Percentiles rank a stretch among this genome's conserved stretches.
These are phyloP conservation scores for Labroides dimidiatus DNA, from an alignment of 2,797 vertebrate genomes.

Conservation along the genomic window DNA sequence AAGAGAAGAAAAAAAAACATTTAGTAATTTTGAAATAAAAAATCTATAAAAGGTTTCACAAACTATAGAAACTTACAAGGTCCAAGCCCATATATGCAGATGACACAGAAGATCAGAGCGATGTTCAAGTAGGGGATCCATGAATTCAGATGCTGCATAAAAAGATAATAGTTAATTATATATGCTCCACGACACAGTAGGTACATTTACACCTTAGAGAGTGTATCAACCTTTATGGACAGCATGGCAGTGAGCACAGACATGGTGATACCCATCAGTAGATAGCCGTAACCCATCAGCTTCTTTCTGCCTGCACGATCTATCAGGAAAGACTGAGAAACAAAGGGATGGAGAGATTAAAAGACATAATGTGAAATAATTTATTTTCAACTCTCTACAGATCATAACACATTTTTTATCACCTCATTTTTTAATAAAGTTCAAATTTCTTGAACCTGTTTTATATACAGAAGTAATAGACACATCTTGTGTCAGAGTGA, in stretches of 20 bases:
- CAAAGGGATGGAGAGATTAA: not conserved
- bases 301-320: constrained; percentile 83
- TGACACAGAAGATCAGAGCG: constrained; percentile 81
- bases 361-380: not conserved
- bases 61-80: constrained; percentile 77
- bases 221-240: constrained; percentile 81
- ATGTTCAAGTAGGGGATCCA: constrained; percentile 85
- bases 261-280: constrained; percentile 81
- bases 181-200: not conserved
- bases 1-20: not conserved
- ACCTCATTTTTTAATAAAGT: too few relatives aligned
- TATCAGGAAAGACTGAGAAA: constrained; percentile 82
- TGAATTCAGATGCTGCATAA: constrained; percentile 72
- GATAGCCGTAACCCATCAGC: constrained; percentile 82
- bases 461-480: too few relatives aligned
- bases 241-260: constrained; percentile 77
- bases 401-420: too few relatives aligned
- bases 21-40: not conserved
- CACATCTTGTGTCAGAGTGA: too few relatives aligned
- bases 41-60: not conserved
- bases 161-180: not conserved
- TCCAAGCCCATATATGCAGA: constrained; percentile 85
- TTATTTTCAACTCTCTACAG: not conserved
- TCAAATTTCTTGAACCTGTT: too few relatives aligned
- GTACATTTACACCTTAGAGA: not conserved